Evolutionary conservation across 2,888 invertebrate species (phyloP).

Genomic region (Cataglyphis livida): DNA sequence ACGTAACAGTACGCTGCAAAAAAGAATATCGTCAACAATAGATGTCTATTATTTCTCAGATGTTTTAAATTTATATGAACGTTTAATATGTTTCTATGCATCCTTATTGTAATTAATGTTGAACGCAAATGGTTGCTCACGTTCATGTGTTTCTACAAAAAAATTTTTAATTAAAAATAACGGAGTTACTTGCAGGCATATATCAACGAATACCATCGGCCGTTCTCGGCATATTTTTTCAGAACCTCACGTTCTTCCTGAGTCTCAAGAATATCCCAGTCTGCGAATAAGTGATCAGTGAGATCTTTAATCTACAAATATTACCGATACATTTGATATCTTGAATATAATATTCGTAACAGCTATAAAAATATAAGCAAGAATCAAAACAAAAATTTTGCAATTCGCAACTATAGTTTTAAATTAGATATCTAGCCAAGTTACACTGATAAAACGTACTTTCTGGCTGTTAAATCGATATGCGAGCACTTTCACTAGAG

Average conservation of each 20-base stretch:
- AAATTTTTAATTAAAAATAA: neutral
- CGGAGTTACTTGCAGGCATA: slow-evolving; percentile 8
- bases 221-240: slow-evolving; percentile 19
- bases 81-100: neutral
- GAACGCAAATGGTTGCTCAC: neutral
- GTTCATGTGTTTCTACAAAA: neutral
- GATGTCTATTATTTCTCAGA: neutral
- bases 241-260: slow-evolving; percentile 15
- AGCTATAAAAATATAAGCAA: neutral
- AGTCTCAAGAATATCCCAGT: slow-evolving; percentile 16
- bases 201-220: slow-evolving; percentile 13
- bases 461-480: slow-evolving; percentile 16
- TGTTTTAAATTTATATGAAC: neutral
- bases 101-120: neutral
- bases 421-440: neutral
- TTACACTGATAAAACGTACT: slow-evolving; percentile 2
- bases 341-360: neutral
- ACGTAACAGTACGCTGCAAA: neutral
- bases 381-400: neutral
- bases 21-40: neutral
- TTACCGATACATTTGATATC: neutral
- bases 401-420: neutral
- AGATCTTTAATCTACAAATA: slow-evolving; percentile 44
- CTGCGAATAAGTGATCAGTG: slow-evolving; percentile 28
- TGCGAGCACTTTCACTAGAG: slow-evolving; percentile 14